These are phyloP conservation scores for Tribolium freemani DNA, from an alignment of 2,888 invertebrate genomes.

Conservation along the genomic window DNA sequence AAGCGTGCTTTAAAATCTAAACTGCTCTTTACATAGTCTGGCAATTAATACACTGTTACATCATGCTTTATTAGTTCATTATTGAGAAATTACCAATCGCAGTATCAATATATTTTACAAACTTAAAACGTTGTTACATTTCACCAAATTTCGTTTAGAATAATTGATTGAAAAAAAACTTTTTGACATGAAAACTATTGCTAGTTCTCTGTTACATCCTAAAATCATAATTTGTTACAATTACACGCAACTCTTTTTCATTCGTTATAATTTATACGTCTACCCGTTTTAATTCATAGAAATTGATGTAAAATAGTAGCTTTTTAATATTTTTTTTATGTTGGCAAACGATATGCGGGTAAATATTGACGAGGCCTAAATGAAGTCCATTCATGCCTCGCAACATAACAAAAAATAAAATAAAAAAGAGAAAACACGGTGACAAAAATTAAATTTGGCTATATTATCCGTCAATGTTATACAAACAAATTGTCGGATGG, in stretches of 20 bases:
- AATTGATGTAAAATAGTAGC: too few relatives aligned
- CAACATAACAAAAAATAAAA: not conserved
- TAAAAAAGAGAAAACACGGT: not conserved
- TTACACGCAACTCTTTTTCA: too few relatives aligned
- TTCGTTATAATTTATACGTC: too few relatives aligned
- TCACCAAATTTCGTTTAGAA: too few relatives aligned
- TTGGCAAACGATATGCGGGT: too few relatives aligned
- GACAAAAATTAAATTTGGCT: constrained; percentile 4
- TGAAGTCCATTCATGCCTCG: not conserved
- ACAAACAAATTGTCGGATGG: not conserved
- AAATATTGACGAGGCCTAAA: not conserved
- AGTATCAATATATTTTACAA: not conserved
- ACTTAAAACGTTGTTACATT: not conserved
- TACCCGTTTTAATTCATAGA: too few relatives aligned
- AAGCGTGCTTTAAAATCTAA: not conserved
- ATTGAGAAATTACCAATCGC: constrained; percentile 1
- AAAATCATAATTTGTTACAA: too few relatives aligned
- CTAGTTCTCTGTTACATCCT: too few relatives aligned
- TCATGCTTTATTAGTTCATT: constrained; percentile 9
- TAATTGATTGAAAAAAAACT: too few relatives aligned
- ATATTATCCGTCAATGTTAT: constrained; percentile 13
- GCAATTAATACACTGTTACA: not conserved
- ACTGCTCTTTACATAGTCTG: not conserved
- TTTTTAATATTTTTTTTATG: too few relatives aligned
- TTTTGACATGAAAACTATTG: too few relatives aligned